Conservation (phyloP, 2,113 vertebrate species). For the Cettia cetti region DNA sequence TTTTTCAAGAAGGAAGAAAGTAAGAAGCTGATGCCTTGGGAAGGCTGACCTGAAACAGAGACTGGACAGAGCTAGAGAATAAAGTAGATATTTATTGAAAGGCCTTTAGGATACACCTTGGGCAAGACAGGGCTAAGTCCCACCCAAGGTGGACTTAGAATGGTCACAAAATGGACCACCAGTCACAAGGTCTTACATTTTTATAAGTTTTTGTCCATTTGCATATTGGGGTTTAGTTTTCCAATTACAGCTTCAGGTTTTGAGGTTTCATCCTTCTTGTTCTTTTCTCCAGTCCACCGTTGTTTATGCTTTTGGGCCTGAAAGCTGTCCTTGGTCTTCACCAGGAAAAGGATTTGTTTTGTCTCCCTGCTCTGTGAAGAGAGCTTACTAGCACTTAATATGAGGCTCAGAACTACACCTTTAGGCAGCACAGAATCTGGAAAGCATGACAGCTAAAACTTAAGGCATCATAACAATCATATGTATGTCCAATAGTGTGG, state of each 20-base stretch:
- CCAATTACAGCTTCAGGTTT: neutral
- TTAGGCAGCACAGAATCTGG: neutral
- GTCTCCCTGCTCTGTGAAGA: neutral
- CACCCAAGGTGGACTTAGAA: neutral
- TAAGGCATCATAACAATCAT: neutral
- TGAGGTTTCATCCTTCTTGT: neutral
- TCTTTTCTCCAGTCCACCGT: neutral
- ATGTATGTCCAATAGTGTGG: neutral
- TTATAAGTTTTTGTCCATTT: neutral
- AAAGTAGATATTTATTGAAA: neutral
- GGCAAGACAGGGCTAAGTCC: neutral
- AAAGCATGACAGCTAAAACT: neutral
- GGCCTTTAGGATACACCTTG: neutral
- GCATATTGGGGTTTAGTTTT: neutral
- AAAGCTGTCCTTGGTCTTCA: neutral
- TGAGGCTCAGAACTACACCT: neutral
- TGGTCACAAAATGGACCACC: neutral
- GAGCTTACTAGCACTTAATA: neutral
- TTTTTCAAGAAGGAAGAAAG: neutral
- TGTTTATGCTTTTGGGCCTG: neutral
- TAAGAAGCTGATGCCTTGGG: neutral
- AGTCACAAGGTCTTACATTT: neutral
- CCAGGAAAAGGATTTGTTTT: neutral
- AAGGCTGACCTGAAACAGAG: neutral
- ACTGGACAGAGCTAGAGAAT: neutral